These are phyloP conservation scores for Brachionus rotundiformis DNA, from an alignment of 1,140 invertebrate species.

Conservation along the genomic window DNA sequence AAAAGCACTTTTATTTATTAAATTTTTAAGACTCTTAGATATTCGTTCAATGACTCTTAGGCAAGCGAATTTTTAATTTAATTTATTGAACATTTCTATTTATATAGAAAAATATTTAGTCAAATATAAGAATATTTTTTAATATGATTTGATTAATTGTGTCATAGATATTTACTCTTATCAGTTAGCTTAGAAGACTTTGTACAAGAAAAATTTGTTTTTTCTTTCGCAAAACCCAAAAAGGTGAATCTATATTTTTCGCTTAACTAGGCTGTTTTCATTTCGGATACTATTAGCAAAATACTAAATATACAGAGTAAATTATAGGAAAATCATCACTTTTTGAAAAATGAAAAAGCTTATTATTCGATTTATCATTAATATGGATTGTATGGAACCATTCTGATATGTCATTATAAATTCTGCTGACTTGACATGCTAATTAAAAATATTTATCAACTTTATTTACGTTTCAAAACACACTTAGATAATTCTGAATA, in stretches of 20 bases:
- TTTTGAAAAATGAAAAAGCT: neutral
- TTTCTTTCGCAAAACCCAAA: neutral
- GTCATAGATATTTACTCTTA: too few species aligned
- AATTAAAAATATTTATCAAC: too few species aligned
- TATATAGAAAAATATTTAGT: too few species aligned
- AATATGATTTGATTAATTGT: neutral
- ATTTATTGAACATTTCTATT: neutral
- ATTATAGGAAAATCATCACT: neutral
- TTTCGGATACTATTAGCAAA: neutral
- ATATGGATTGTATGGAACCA: neutral
- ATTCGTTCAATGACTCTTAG: neutral
- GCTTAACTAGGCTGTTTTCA: neutral
- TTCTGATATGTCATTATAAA: neutral
- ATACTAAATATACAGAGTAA: neutral
- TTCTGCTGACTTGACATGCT: neutral
- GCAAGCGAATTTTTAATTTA: neutral
- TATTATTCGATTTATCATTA: neutral
- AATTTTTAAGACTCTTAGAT: neutral
- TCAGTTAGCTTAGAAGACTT: too few species aligned
- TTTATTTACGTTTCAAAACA: too few species aligned
- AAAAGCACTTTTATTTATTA: neutral
- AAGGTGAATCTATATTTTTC: neutral
- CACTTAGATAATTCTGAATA: too few species aligned
- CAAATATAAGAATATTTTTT: too few species aligned
- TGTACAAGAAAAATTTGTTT: too few species aligned